phyloP scores from a whole-genome alignment of 2,113 vertebrate genomes.

The Sceloporus tristichus region DNA sequence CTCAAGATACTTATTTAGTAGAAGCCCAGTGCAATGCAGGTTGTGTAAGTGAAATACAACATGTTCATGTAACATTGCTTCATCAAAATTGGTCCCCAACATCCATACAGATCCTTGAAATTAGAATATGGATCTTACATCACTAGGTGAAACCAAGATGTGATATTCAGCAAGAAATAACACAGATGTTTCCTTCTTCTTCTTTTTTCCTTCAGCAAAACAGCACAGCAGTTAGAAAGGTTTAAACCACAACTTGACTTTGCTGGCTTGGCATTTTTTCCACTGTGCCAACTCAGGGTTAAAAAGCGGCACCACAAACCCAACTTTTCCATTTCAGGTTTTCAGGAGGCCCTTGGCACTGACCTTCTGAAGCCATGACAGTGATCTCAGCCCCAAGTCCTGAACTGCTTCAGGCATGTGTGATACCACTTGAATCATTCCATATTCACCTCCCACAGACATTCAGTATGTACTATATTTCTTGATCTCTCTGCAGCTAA shows the following conservation, averaged over 20 bases:
- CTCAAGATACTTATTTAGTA: background rate
- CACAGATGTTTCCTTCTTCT: conserved; percentile 67
- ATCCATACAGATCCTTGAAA: background rate
- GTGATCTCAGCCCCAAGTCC: background rate
- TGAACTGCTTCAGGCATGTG: background rate
- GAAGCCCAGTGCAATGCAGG: background rate
- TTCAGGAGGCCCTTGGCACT: background rate
- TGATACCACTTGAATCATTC: conserved; percentile 14
- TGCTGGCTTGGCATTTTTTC: conserved; percentile 58
- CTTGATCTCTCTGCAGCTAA: conserved; percentile 24
- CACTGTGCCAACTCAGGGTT: conserved; percentile 43
- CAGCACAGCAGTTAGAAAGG: conserved; percentile 61
- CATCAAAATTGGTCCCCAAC: background rate
- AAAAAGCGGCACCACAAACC: conserved; percentile 44
- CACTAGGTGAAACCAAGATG: conserved; percentile 44
- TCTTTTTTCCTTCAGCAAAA: conserved; percentile 59
- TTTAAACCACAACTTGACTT: conserved; percentile 45
- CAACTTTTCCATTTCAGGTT: conserved; percentile 6
- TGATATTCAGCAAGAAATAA: conserved; percentile 69
- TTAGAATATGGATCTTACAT: conserved; percentile 56
- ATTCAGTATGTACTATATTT: conserved; percentile 6
- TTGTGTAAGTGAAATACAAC: background rate
- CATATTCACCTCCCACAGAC: background rate
- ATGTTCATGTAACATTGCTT: too few relatives aligned
- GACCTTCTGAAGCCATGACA: fast-evolving